Evolutionary conservation across 2,888 invertebrate genomes (phyloP).

Genomic region (Diaphora mendica): DNA sequence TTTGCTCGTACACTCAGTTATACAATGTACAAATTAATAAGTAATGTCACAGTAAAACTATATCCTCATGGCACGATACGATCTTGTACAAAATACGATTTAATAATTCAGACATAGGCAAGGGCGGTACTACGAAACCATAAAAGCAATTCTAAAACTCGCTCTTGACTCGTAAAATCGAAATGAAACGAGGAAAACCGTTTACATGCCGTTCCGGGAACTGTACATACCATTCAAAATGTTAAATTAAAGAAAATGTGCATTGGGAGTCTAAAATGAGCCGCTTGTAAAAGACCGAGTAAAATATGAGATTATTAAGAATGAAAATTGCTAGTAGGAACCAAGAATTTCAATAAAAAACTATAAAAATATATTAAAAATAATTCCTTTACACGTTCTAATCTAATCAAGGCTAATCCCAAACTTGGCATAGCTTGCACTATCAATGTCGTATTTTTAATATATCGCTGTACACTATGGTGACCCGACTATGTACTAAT

Average conservation of each 20-base stretch:
- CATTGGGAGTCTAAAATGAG: conserved; percentile 42
- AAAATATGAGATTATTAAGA: conserved; percentile 27
- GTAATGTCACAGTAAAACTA: conserved; percentile 41
- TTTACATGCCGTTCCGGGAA: conserved; percentile 70
- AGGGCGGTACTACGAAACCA: conserved; percentile 65
- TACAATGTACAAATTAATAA: conserved; percentile 35
- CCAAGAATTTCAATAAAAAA: neutral
- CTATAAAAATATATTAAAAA: neutral
- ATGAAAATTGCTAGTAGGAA: conserved; percentile 19
- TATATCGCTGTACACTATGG: too few species aligned
- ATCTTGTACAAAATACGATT: conserved; percentile 57
- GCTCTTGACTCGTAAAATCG: conserved; percentile 75
- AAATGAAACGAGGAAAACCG: conserved; percentile 71
- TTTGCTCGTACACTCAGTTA: too few species aligned
- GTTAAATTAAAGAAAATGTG: conserved; percentile 53
- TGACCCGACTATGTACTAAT: too few species aligned
- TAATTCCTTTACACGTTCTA: neutral
- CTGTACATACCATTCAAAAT: conserved; percentile 46
- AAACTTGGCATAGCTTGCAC: too few species aligned
- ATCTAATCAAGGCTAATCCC: too few species aligned
- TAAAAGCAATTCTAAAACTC: conserved; percentile 77
- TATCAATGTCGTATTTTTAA: too few species aligned
- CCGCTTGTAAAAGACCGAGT: conserved; percentile 35
- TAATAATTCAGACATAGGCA: conserved; percentile 75
- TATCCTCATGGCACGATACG: conserved; percentile 44